Evolutionary conservation across 1,140 invertebrate species (phyloP).

Genomic region (Drosophila pseudoananassae): DNA sequence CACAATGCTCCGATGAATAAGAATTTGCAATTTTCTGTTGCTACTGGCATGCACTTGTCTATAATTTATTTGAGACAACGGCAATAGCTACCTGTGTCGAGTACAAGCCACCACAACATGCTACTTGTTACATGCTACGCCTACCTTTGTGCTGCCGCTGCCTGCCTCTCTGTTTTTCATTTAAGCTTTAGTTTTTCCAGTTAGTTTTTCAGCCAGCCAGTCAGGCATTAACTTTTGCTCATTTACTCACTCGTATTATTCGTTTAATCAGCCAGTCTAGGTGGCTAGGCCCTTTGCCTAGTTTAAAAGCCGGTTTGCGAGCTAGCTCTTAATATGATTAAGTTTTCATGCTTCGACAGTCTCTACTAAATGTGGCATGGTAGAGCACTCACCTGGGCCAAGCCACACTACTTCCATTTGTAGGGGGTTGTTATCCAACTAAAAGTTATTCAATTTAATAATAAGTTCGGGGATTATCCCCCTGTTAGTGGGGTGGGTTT

Average conservation of each 20-base stretch:
- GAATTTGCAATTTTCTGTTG: constrained; percentile 32
- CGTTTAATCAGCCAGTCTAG: constrained; percentile 37
- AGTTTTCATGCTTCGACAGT: constrained; percentile 73
- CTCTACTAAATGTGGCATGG: constrained; percentile 37
- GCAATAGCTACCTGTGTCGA: background rate
- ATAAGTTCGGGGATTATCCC: constrained; percentile 19
- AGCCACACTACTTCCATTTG: background rate
- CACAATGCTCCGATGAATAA: constrained; percentile 35
- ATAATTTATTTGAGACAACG: constrained; percentile 35
- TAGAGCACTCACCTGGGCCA: background rate
- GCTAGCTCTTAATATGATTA: constrained; percentile 60
- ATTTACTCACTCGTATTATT: constrained; percentile 37
- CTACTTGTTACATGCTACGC: constrained; percentile 31
- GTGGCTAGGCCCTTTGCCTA: constrained; percentile 17
- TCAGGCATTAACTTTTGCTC: constrained; percentile 42
- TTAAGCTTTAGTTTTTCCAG: constrained; percentile 1
- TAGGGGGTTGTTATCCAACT: background rate
- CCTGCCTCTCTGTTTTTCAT: too few relatives aligned
- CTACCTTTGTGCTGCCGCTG: constrained; percentile 10
- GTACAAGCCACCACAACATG: constrained; percentile 31
- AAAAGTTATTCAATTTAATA: constrained; percentile 17
- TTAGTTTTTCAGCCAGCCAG: constrained; percentile 26
- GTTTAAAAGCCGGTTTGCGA: constrained; percentile 30
- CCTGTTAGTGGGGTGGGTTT: background rate
- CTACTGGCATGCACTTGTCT: constrained; percentile 21